Evolutionary conservation across 1,140 invertebrate species (phyloP).

Genomic region (Musca domestica): DNA sequence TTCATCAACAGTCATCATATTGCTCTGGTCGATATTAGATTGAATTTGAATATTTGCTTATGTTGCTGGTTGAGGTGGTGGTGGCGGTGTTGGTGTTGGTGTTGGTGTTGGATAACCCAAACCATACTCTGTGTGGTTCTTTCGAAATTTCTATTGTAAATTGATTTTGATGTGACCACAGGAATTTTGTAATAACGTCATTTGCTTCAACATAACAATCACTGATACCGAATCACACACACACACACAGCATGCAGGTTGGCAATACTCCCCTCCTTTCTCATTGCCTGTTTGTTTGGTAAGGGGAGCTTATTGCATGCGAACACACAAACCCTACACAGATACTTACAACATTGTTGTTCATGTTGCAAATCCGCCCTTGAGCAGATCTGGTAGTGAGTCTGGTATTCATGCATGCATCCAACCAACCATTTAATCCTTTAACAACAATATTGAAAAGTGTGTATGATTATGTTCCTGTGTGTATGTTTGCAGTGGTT

Average conservation of each 20-base stretch:
- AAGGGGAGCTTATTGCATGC: too few relatives aligned
- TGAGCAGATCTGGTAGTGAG: background rate
- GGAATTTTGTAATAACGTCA: conserved; percentile 21
- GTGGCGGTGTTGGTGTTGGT: too few relatives aligned
- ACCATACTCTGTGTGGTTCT: background rate
- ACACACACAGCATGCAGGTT: background rate
- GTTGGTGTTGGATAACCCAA: too few relatives aligned
- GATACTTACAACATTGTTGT: too few relatives aligned
- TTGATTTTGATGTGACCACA: conserved; percentile 21
- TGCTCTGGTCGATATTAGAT: background rate
- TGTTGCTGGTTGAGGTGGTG: background rate
- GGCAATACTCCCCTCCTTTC: too few relatives aligned
- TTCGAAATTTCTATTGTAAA: conserved; percentile 16
- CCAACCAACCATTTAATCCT: background rate
- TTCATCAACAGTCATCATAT: background rate
- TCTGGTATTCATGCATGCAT: background rate
- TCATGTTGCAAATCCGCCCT: too few relatives aligned
- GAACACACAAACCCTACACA: too few relatives aligned
- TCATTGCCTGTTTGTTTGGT: too few relatives aligned
- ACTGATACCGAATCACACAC: background rate
- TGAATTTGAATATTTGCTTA: background rate
- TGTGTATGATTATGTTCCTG: background rate
- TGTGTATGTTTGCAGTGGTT: background rate
- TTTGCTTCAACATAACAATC: conserved; percentile 15
- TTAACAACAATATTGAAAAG: conserved; percentile 1